These are phyloP conservation scores for Leptarthrus brevirostris DNA, from an alignment of 2,888 invertebrate genomes.

Conservation along the genomic window DNA sequence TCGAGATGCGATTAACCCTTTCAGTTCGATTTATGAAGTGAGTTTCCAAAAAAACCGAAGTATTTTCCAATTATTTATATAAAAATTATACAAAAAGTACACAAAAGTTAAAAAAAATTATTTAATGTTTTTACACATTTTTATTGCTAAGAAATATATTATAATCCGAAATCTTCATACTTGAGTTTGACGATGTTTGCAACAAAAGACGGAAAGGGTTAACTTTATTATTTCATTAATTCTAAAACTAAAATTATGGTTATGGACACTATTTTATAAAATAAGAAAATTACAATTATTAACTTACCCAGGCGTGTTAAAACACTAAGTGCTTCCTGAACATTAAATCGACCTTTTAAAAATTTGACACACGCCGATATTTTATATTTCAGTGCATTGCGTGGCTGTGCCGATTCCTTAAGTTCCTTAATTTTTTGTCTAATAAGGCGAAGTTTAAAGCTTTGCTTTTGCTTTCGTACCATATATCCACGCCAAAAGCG, in stretches of 20 bases:
- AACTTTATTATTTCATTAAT: too few species aligned
- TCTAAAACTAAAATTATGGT: background rate
- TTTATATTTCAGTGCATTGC: conserved; percentile 61
- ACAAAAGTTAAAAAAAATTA: too few species aligned
- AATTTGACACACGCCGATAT: conserved; percentile 62
- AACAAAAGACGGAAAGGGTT: too few species aligned
- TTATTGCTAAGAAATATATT: too few species aligned
- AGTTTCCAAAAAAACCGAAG: too few species aligned
- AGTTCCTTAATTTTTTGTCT: conserved; percentile 60
- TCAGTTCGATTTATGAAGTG: too few species aligned
- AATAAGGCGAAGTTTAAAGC: conserved; percentile 58
- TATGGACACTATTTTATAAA: background rate
- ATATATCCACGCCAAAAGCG: conserved; percentile 71
- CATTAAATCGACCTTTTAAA: conserved; percentile 61
- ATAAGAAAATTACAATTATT: background rate
- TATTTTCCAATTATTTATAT: too few species aligned
- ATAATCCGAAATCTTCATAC: too few species aligned
- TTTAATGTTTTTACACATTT: too few species aligned
- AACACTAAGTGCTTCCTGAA: conserved; percentile 61
- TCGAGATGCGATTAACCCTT: too few species aligned
- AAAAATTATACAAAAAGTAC: too few species aligned
- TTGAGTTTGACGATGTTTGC: too few species aligned
- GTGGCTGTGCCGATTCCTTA: conserved; percentile 56
- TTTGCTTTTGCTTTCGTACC: conserved; percentile 61
- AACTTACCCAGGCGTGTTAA: conserved; percentile 62